These are phyloP conservation scores for Todus mexicanus DNA, from an alignment of 2,797 vertebrate species.

Conservation along the genomic window DNA sequence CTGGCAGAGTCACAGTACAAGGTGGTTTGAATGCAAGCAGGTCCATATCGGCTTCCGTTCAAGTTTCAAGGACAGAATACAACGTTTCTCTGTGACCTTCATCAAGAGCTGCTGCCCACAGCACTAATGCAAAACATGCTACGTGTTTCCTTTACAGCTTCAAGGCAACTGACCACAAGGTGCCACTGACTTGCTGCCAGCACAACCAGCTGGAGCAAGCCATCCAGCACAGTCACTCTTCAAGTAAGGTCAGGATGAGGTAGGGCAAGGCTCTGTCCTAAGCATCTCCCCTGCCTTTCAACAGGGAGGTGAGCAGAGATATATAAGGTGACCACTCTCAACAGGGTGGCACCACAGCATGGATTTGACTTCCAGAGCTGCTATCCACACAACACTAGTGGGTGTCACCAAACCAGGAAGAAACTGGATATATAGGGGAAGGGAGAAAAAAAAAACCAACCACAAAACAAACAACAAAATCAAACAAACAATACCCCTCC, in stretches of 20 bases:
- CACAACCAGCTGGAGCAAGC: not conserved
- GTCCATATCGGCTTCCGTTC: not conserved
- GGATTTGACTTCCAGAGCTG: not conserved
- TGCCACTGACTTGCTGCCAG: not conserved
- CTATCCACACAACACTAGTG: not conserved
- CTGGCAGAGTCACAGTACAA: not conserved
- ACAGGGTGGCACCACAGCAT: not conserved
- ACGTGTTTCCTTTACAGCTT: not conserved
- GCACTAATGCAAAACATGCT: not conserved
- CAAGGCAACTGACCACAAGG: not conserved
- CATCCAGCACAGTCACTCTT: not conserved
- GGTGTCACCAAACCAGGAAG: not conserved
- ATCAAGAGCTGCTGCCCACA: not conserved
- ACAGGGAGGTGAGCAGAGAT: not conserved
- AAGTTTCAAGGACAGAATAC: not conserved
- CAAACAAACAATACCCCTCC: no score
- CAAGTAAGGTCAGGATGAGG: not conserved
- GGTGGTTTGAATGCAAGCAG: not conserved
- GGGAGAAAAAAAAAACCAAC: not conserved
- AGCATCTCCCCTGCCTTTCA: not conserved
- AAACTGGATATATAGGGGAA: not conserved
- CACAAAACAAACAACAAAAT: no score
- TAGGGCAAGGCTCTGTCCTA: not conserved
- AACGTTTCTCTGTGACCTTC: not conserved
- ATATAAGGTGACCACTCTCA: not conserved